These are phyloP conservation scores for Phengaris alcon DNA, from an alignment of 2,888 invertebrate species.

Conservation along the genomic window DNA sequence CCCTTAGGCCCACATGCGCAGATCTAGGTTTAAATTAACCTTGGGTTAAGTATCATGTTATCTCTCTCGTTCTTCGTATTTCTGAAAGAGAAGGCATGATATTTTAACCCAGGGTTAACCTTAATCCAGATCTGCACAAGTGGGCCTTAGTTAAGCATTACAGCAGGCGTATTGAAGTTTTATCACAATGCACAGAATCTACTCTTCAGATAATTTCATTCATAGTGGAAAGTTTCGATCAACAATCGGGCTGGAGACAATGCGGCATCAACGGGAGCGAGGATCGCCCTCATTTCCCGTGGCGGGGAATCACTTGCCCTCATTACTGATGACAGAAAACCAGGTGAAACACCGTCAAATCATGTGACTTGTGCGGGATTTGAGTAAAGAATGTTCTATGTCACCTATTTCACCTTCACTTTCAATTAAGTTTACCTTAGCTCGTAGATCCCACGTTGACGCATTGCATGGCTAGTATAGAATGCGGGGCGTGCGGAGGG, in stretches of 20 bases:
- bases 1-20: too few species aligned
- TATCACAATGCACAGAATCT: not conserved
- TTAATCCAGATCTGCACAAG: too few species aligned
- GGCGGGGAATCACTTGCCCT: slow-evolving; percentile 1
- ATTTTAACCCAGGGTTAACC: too few species aligned
- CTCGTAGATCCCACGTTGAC: too few species aligned
- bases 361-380: slow-evolving; percentile 5
- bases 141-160: not conserved
- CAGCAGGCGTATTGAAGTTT: not conserved
- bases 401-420: too few species aligned
- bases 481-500: too few species aligned
- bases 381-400: not conserved
- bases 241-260: not conserved
- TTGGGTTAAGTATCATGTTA: too few species aligned
- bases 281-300: slow-evolving; percentile 5
- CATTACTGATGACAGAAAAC: not conserved
- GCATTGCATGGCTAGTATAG: too few species aligned
- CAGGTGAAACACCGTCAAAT: not conserved
- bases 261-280: not conserved
- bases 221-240: not conserved
- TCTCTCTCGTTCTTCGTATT: too few species aligned
- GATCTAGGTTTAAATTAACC: too few species aligned
- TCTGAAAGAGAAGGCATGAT: too few species aligned
- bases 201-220: not conserved
- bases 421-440: too few species aligned